Conservation (phyloP, 2,797 vertebrate genomes). For the Danio tinwini region DNA sequence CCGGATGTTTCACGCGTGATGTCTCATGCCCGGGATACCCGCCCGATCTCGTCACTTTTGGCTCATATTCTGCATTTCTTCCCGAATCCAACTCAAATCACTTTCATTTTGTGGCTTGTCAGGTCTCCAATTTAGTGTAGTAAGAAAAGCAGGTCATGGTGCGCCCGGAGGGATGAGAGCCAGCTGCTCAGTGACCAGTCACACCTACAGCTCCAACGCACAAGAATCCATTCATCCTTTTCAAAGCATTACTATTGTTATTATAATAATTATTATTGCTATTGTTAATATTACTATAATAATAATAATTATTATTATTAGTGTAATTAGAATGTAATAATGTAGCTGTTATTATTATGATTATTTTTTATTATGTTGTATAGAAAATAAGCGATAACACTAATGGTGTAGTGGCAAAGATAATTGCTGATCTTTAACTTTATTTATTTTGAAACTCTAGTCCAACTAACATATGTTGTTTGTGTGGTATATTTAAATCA, state of each 20-base stretch:
- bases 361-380: no score
- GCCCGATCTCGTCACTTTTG: slow-evolving; percentile 73
- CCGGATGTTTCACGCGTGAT: slow-evolving; percentile 51
- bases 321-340: no score
- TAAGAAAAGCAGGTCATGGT: slow-evolving; percentile 79
- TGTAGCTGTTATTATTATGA: slow-evolving; percentile 64
- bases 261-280: no score
- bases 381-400: no score
- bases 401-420: no score
- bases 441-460: background rate
- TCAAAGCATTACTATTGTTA: slow-evolving; percentile 55
- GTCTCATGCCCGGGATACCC: slow-evolving; percentile 60
- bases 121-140: slow-evolving; percentile 75
- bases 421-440: background rate
- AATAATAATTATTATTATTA: no score
- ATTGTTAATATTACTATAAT: no score
- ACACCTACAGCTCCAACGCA: slow-evolving; percentile 56
- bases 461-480: background rate
- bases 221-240: slow-evolving; percentile 72
- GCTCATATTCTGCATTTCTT: slow-evolving; percentile 78
- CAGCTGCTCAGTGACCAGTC: slow-evolving; percentile 82
- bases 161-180: slow-evolving; percentile 75
- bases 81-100: slow-evolving; percentile 73
- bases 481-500: background rate
- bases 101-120: slow-evolving; percentile 74